Evolutionary conservation across 2,888 invertebrate species (phyloP).

Genomic region (Drosophila paranaensis): DNA sequence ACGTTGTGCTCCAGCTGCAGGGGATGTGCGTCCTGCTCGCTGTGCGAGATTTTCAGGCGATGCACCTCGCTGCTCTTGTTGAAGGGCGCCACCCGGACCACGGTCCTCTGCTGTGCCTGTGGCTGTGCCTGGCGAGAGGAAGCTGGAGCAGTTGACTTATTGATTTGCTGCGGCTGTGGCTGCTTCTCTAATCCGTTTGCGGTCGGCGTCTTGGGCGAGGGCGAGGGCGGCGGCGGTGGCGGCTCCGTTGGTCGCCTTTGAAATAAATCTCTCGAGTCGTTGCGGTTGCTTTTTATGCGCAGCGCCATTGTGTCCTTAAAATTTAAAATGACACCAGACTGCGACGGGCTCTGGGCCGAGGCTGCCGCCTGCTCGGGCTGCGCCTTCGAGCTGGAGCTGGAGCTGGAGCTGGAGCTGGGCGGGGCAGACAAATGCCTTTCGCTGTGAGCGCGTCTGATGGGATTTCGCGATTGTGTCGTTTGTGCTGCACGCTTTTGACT

Average conservation of each 20-base stretch:
- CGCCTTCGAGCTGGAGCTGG: slow-evolving; percentile 37
- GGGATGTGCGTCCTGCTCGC: slow-evolving; percentile 82
- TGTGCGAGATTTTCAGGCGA: slow-evolving; percentile 86
- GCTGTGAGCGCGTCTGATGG: slow-evolving; percentile 84
- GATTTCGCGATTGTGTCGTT: slow-evolving; percentile 83
- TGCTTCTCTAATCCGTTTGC: slow-evolving; percentile 73
- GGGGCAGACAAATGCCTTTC: slow-evolving; percentile 80
- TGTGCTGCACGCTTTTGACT: slow-evolving; percentile 75
- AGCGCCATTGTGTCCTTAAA: slow-evolving; percentile 93
- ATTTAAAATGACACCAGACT: slow-evolving; percentile 78
- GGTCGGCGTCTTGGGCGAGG: slow-evolving; percentile 79
- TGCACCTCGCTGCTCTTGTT: slow-evolving; percentile 85
- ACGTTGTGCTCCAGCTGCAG: slow-evolving; percentile 40
- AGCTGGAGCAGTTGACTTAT: slow-evolving; percentile 8
- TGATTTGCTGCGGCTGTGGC: slow-evolving; percentile 79
- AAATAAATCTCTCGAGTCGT: slow-evolving; percentile 88
- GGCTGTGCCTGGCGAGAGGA: slow-evolving; percentile 46
- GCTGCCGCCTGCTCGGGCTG: slow-evolving; percentile 5
- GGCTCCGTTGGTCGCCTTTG: slow-evolving; percentile 85
- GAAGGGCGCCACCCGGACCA: slow-evolving; percentile 85
- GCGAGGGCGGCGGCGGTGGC: slow-evolving; percentile 85
- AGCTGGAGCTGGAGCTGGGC: slow-evolving; percentile 36
- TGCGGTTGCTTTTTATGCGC: slow-evolving; percentile 88
- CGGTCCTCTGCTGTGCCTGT: slow-evolving; percentile 81
- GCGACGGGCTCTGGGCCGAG: slow-evolving; percentile 1